Evolutionary conservation across 2,888 invertebrate species (phyloP).

Genomic region (Adela reaumurella): DNA sequence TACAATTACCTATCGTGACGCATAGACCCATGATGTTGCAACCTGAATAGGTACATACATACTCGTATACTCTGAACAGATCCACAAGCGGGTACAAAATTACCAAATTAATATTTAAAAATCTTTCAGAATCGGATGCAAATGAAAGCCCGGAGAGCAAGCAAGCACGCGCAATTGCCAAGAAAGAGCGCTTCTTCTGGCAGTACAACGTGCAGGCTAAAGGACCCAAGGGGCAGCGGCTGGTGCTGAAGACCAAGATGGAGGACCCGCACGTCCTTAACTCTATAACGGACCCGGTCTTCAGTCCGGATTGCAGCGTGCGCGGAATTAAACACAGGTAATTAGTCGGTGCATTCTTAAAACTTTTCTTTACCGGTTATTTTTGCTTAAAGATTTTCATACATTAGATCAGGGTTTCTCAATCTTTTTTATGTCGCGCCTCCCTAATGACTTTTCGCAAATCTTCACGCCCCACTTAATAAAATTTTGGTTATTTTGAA

Average conservation of each 20-base stretch:
- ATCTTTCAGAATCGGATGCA: constrained; percentile 58
- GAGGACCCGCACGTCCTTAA: constrained; percentile 91
- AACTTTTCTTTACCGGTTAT: too few species aligned
- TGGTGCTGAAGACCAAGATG: constrained; percentile 78
- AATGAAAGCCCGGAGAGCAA: constrained; percentile 54
- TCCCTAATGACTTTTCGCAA: too few species aligned
- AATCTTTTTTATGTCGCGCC: too few species aligned
- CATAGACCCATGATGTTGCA: background rate
- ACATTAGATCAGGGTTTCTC: too few species aligned
- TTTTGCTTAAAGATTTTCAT: too few species aligned
- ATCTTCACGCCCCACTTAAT: too few species aligned
- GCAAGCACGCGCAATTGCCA: constrained; percentile 41
- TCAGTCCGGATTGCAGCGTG: constrained; percentile 87
- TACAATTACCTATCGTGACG: background rate
- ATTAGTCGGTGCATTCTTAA: too few species aligned
- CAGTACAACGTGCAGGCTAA: constrained; percentile 98
- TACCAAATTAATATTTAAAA: background rate
- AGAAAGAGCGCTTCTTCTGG: constrained; percentile 92
- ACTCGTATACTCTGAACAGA: background rate
- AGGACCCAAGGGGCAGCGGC: constrained; percentile 91
- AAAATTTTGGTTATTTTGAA: too few species aligned
- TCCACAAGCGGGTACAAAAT: background rate
- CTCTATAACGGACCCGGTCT: constrained; percentile 92
- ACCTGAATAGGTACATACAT: background rate
- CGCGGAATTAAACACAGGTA: constrained; percentile 87